Base-by-base conservation (phyloP, 2,113 vertebrate genomes). In the Trematomus loennbergii region DNA sequence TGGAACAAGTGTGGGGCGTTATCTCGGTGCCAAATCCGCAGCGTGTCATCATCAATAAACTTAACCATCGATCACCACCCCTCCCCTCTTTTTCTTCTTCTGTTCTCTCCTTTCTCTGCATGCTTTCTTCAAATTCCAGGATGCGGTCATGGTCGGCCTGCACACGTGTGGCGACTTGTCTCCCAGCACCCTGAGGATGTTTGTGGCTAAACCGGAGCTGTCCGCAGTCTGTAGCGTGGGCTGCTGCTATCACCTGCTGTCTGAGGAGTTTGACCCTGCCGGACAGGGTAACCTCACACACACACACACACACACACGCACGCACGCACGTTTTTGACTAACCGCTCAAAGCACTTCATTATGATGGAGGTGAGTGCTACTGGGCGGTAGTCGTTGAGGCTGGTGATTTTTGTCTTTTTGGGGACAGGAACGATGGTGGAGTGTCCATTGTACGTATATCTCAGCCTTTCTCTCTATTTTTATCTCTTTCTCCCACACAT, bases 91-190 rank as follows among this genome's bases (percentile, higher is more conserved):
- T 70, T 55, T 17, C 20, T 48, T 57, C 66, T 22, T 46, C 53
- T 45, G 3, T 50, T 61, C 65, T 60, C 54, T 45, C 17, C 60
- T 63, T 36, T 70, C 63, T 62, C 77, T 69, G 22, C 33, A 0
- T 18, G 59, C 53, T 78, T 4, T 49, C 72, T 65, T 74, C 50
- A 13, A 62, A 54, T 71, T 87, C 36, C 87, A 99, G 98, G 94
- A 98, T 68, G 97, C 96, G 20, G 79, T 99, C 83, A 81, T 99
- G 93, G 97, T 98, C 43, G 98, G 98, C 58, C 94, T 99, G 15
- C 98, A 99, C 92, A 99, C 98, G 1, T 99, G 98, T 61, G 98
- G 98, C 9, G 97, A 99, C 93, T 95, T 99, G 92, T 97, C 97
- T 83, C 80, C 95, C 55, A 95, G 94, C 91, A 94, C 86, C 9